These are phyloP conservation scores for Microctenopoma stevenorrisi DNA, from an alignment of 2,797 vertebrate genomes.

Conservation along the genomic window DNA sequence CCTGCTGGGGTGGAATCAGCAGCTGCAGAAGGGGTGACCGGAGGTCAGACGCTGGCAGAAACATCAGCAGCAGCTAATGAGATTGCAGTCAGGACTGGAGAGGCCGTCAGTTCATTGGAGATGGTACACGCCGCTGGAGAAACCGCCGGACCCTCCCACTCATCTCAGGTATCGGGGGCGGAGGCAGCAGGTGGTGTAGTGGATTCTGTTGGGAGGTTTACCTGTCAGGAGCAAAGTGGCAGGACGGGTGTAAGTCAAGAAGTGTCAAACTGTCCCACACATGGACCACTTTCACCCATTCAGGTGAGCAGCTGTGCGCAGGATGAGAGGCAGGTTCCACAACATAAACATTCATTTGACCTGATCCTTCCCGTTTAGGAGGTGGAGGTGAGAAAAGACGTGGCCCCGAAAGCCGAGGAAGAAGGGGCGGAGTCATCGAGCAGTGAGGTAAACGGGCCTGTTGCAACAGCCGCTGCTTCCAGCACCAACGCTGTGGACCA, in stretches of 20 bases:
- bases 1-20: not conserved
- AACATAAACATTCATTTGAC: not conserved
- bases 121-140: not conserved
- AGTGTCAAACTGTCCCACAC: constrained; percentile 27
- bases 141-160: constrained; percentile 1
- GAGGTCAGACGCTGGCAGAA: constrained; percentile 4
- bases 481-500: constrained; percentile 23
- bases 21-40: constrained; percentile 3
- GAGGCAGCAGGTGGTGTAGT: constrained; percentile 17
- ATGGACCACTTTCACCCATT: constrained; percentile 67
- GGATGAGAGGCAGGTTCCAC: not conserved
- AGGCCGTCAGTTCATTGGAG: not conserved
- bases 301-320: constrained; percentile 57
- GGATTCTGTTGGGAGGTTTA: constrained; percentile 40
- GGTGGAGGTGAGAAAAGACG: constrained; percentile 59
- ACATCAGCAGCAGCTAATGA: not conserved
- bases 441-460: constrained; percentile 67
- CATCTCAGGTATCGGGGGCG: constrained; percentile 17
- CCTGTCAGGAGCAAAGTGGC: constrained; percentile 42
- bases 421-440: constrained; percentile 70
- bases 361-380: constrained; percentile 48
- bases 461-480: constrained; percentile 34
- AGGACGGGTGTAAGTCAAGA: constrained; percentile 20
- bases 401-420: constrained; percentile 78
- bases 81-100: not conserved